These are phyloP conservation scores for Psilopogon haemacephalus DNA, from an alignment of 2,113 vertebrate species.

Conservation along the genomic window DNA sequence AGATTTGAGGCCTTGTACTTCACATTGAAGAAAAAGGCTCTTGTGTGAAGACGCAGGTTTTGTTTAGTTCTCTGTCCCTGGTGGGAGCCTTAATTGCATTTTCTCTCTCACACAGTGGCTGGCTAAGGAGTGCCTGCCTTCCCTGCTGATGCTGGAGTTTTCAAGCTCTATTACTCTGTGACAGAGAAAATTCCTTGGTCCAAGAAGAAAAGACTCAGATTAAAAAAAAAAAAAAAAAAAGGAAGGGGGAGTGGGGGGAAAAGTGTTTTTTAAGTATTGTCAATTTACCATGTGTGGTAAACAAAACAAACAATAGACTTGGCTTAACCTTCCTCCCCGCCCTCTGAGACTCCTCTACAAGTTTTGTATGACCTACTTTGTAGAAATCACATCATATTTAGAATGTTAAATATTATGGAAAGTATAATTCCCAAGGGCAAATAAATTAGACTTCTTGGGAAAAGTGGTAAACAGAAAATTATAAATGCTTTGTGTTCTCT, in stretches of 20 bases:
- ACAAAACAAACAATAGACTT: conserved; percentile 67
- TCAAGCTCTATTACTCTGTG: conserved; percentile 84
- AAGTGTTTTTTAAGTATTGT: conserved; percentile 69
- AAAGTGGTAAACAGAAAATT: conserved; percentile 55
- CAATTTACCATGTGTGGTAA: conserved; percentile 69
- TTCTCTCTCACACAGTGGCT: conserved; percentile 85
- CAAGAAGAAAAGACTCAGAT: conserved; percentile 76
- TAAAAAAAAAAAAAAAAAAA: background rate
- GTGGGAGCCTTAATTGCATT: conserved; percentile 90
- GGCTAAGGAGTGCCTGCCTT: conserved; percentile 80
- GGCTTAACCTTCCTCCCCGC: conserved; percentile 36
- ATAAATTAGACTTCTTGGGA: conserved; percentile 61
- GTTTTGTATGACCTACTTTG: conserved; percentile 58
- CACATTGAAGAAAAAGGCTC: conserved; percentile 79
- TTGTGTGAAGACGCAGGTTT: conserved; percentile 84
- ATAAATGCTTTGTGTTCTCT: conserved; percentile 55
- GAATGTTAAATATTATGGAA: conserved; percentile 56
- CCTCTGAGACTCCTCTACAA: conserved; percentile 37
- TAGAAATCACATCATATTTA: conserved; percentile 57
- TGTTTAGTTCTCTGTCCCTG: conserved; percentile 83
- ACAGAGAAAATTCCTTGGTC: conserved; percentile 79
- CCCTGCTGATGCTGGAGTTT: conserved; percentile 84
- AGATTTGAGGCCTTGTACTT: conserved; percentile 81
- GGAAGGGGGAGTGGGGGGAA: no score
- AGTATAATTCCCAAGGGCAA: conserved; percentile 30